A percentile compares a stretch with the other conserved stretches of the same genome.
Conservation (phyloP, 1,140 invertebrate genomes). For the Bursaphelenchus mucronatus region DNA sequence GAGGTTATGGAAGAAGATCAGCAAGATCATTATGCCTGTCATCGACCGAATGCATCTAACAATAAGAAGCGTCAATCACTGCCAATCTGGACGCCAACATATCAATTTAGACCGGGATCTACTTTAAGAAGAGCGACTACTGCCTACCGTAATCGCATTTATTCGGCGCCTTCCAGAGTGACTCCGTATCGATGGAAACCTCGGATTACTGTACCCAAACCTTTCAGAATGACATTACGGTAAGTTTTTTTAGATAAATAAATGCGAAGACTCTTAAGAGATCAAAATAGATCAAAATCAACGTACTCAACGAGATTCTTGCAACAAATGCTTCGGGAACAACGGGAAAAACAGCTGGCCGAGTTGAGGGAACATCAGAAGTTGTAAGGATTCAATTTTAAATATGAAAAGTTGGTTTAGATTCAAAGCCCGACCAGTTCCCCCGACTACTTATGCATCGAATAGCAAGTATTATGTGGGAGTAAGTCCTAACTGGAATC, state of each 20-base stretch:
- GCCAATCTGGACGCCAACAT: background rate
- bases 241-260: background rate
- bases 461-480: background rate
- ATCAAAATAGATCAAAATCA: slow-evolving; percentile 10
- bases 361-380: slow-evolving; percentile 17
- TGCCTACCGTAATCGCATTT: background rate
- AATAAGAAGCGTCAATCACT: background rate
- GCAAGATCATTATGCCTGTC: background rate
- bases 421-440: slow-evolving; percentile 17
- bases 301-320: slow-evolving; percentile 17
- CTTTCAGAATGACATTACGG: slow-evolving; percentile 18
- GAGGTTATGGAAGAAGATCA: background rate
- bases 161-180: background rate
- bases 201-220: slow-evolving; percentile 11
- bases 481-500: slow-evolving; percentile 3
- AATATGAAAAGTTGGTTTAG: slow-evolving; percentile 5
- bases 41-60: background rate
- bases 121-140: background rate
- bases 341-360: slow-evolving; percentile 10
- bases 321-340: slow-evolving; percentile 14
- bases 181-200: slow-evolving; percentile 12
- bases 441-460: slow-evolving; percentile 10
- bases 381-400: background rate
- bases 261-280: background rate
- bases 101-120: background rate